phyloP scores from a whole-genome alignment of 2,113 vertebrate species.

The Nesoenas mayeri region DNA sequence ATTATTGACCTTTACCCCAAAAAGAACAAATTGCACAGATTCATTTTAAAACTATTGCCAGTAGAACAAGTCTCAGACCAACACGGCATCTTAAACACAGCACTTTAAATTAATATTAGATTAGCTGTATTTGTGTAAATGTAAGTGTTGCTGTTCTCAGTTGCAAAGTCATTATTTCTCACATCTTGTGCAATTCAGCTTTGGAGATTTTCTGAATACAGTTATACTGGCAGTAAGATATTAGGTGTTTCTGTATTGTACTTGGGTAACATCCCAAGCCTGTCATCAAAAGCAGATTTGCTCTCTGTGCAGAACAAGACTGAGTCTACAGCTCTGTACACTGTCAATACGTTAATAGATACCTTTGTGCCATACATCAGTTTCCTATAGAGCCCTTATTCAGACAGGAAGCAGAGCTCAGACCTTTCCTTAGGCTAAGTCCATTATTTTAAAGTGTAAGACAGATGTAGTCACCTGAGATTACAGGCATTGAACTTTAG shows the following conservation, averaged over 20 bases:
- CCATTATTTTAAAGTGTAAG: neutral
- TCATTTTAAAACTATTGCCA: neutral
- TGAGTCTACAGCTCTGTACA: neutral
- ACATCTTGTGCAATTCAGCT: neutral
- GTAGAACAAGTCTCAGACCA: neutral
- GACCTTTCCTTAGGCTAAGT: neutral
- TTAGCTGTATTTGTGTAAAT: neutral
- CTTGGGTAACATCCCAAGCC: neutral
- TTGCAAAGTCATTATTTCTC: neutral
- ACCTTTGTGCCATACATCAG: neutral
- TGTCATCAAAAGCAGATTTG: neutral
- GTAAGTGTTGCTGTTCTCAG: neutral
- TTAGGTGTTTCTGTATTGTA: neutral
- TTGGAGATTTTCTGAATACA: neutral
- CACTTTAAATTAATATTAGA: neutral
- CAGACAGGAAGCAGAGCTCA: neutral
- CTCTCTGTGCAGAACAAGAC: neutral
- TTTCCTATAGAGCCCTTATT: neutral
- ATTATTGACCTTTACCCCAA: constrained; percentile 53
- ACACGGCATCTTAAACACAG: neutral
- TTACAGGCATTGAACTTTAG: neutral
- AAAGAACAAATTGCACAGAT: constrained; percentile 1
- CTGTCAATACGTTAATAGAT: neutral
- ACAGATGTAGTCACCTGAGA: neutral
- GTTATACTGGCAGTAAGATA: neutral